A percentile compares a stretch with the other conserved stretches of the same genome.
Evolutionary conservation across 1,140 invertebrate species (phyloP).

Genomic region (Phocides pigmalion): DNA sequence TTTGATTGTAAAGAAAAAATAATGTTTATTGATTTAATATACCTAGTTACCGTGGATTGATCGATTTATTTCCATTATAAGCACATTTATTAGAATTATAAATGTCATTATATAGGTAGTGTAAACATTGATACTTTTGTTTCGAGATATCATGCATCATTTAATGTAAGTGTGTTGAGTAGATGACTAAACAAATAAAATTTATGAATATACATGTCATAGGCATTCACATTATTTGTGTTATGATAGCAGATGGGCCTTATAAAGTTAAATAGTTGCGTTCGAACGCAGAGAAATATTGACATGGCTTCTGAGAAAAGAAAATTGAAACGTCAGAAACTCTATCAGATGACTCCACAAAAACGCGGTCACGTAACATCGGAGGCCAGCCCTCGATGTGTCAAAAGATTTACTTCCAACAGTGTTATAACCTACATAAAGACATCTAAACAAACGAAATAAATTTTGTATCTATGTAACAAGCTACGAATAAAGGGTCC

Average conservation of each 20-base stretch:
- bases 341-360: slow-evolving; percentile 40
- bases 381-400: slow-evolving; percentile 49
- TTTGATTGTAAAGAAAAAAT: slow-evolving; percentile 29
- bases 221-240: no score
- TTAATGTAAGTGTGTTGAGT: no score
- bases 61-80: no score
- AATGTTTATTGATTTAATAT: no score
- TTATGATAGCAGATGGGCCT: background rate
- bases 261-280: slow-evolving; percentile 15
- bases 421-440: slow-evolving; percentile 58
- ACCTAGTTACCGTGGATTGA: no score
- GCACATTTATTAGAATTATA: no score
- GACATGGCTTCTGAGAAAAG: slow-evolving; percentile 46
- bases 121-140: no score
- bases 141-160: no score
- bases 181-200: no score
- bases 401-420: slow-evolving; percentile 64
- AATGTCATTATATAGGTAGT: no score
- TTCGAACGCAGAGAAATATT: slow-evolving; percentile 20
- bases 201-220: no score
- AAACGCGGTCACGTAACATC: slow-evolving; percentile 39
- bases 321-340: slow-evolving; percentile 53
- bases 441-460: slow-evolving; percentile 63
- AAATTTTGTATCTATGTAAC: slow-evolving; percentile 59
- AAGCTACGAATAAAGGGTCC: slow-evolving; percentile 66